A percentile compares a stretch with the other conserved stretches of the same genome.
Evolutionary conservation across 1,140 invertebrate species (phyloP).

Genomic region (Sesamia nonagrioides): DNA sequence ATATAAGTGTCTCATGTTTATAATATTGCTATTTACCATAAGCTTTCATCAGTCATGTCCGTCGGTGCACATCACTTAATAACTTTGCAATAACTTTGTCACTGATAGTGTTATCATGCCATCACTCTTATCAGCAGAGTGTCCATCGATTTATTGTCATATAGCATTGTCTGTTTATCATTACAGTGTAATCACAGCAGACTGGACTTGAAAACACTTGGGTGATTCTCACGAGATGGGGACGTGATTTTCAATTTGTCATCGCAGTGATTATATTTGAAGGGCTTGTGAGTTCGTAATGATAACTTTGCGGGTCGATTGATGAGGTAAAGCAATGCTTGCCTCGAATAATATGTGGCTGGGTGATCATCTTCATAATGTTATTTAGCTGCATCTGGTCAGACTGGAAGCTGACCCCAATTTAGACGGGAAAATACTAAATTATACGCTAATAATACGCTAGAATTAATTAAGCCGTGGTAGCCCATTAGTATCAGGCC

Average conservation of each 20-base stretch:
- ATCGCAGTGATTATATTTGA: neutral
- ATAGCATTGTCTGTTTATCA: slow-evolving; percentile 49
- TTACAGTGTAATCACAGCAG: slow-evolving; percentile 42
- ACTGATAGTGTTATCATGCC: slow-evolving; percentile 32
- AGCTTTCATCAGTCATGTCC: neutral
- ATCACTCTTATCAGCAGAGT: slow-evolving; percentile 35
- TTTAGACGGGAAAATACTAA: too few species aligned
- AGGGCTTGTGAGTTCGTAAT: neutral
- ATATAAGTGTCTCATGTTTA: neutral
- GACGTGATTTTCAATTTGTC: slow-evolving; percentile 3
- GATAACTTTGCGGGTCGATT: too few species aligned
- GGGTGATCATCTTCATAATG: too few species aligned
- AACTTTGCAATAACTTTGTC: slow-evolving; percentile 47
- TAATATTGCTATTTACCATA: neutral
- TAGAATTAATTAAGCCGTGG: too few species aligned
- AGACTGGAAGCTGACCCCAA: too few species aligned
- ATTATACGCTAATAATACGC: too few species aligned
- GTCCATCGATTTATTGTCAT: slow-evolving; percentile 46
- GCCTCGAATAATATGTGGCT: too few species aligned
- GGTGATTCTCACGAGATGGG: slow-evolving; percentile 9
- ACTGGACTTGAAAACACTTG: slow-evolving; percentile 41
- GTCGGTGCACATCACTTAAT: slow-evolving; percentile 33
- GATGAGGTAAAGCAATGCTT: too few species aligned
- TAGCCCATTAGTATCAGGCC: too few species aligned
- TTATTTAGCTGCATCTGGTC: too few species aligned